Evolutionary conservation across 2,113 vertebrate species (phyloP), one percentile per base, ranked within the genome.

Genomic region (Cyprinodon brontotheroides): DNA sequence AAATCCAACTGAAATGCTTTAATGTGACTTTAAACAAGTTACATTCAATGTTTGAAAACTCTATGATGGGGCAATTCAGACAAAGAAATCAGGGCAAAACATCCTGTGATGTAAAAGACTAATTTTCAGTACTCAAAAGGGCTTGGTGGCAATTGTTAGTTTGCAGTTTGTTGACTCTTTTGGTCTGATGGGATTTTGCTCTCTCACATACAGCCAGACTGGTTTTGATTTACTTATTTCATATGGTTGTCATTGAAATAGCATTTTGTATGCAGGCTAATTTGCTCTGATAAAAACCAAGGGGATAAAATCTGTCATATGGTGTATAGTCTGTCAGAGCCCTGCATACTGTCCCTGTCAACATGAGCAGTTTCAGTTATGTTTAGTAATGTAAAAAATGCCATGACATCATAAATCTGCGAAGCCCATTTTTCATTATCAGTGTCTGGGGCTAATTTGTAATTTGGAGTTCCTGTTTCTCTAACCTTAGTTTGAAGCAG

Each of bases 391-490:
- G 2, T 71, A 38, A 72, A 79, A n/a, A 20, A 53, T 17, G 10
- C 13, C 47, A 80, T 11, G 59, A 69, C 67, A 20, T 38, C n/a
- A 45, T 78, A 83, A 57, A 86, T 91, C 73, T 73, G 72, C 86
- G 65, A 36, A 67, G 22, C 53, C 61, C 68, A 61, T 47, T 67
- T 22, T 37, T 75, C 36, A 65, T 68, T 74, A 78, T 82, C 76
- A 64, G 72, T 22, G 47, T 69, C 37, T 5, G 60, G 62, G 70
- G 74, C 47, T 72, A 61, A 83, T 79, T 72, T 83, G 53, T 73
- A 63, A 74, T 70, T 79, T 68, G 36, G 59, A 72, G 57, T 22
- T 64, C 17, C 38, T 5, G 43, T 74, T 81, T 74, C 38, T 70
- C 64, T 59, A 37, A 63, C 11, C 50, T 41, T 68, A 64, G 20